Evolutionary conservation across 2,113 vertebrate species (phyloP).

Genomic region (Clarias batrachus): DNA sequence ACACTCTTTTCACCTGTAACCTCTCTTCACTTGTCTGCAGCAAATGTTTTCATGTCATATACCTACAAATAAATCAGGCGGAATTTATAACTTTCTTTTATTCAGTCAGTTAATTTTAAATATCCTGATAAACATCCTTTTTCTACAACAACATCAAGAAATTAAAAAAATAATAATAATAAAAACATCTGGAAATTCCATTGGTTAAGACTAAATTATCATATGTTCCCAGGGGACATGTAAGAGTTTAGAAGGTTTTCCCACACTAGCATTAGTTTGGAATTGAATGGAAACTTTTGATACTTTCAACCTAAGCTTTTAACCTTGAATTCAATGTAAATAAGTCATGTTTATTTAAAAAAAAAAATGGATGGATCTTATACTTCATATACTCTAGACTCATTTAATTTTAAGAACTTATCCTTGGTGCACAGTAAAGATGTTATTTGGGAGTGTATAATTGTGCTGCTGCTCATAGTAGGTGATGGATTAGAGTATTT

Average conservation of each 20-base stretch:
- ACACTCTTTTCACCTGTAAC: not conserved
- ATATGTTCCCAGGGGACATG: not conserved
- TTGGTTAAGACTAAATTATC: not conserved
- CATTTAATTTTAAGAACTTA: not conserved
- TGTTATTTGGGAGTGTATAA: slow-evolving; percentile 9
- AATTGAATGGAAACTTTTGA: slow-evolving; percentile 16
- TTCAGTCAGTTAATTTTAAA: not conserved
- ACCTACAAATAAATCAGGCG: slow-evolving; percentile 1
- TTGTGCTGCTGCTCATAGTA: slow-evolving; percentile 14
- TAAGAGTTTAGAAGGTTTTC: slow-evolving; percentile 1
- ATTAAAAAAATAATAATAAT: not conserved
- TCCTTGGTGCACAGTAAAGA: not conserved
- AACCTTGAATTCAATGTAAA: slow-evolving; percentile 22
- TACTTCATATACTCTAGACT: not conserved
- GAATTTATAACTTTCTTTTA: not conserved
- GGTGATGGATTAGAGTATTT: slow-evolving; percentile 56
- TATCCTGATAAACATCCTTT: not conserved
- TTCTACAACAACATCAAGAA: not conserved
- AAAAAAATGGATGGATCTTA: not conserved
- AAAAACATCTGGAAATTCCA: slow-evolving; percentile 12
- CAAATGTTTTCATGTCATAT: slow-evolving; percentile 40
- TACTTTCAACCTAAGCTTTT: slow-evolving; percentile 22
- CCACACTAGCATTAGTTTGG: slow-evolving; percentile 19
- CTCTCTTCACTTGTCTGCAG: not conserved
- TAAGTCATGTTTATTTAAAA: slow-evolving; percentile 7